phyloP scores from a whole-genome alignment of 1,140 invertebrate species.

The Bombus terrestris region DNA sequence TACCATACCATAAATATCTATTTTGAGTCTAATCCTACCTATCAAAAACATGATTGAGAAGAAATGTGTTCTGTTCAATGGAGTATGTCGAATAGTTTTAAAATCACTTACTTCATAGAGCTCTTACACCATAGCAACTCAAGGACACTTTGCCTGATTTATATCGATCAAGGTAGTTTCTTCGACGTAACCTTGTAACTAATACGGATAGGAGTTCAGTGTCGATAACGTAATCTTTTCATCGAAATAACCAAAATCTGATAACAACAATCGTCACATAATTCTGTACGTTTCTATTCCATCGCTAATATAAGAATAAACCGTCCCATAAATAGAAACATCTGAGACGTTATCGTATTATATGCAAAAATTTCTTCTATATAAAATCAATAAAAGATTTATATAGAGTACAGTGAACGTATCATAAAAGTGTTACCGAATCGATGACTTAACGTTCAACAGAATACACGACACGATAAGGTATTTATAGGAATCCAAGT shows the following conservation, averaged over 20 bases:
- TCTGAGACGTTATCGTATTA: not conserved
- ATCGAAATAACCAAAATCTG: not conserved
- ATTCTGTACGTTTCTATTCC: too few species aligned
- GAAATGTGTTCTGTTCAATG: constrained; percentile 4
- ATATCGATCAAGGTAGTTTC: not conserved
- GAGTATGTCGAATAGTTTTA: not conserved
- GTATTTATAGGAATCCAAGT: not conserved
- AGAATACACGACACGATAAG: not conserved
- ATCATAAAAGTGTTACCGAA: not conserved
- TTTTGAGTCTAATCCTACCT: not conserved
- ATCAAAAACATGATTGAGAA: not conserved
- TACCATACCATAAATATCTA: not conserved
- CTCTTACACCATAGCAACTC: not conserved
- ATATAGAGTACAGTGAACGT: not conserved
- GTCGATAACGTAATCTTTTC: not conserved
- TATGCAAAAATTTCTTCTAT: not conserved
- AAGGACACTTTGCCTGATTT: not conserved
- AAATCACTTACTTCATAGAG: not conserved
- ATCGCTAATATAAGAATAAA: not conserved
- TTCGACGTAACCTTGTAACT: not conserved
- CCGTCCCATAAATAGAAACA: not conserved
- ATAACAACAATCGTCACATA: not conserved
- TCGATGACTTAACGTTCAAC: not conserved
- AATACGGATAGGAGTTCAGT: not conserved
- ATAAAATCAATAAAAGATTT: not conserved